A percentile compares a stretch with the other conserved stretches of the same genome.
Evolutionary conservation across 2,888 invertebrate genomes (phyloP).

Genomic region (Eristalis intricaria): DNA sequence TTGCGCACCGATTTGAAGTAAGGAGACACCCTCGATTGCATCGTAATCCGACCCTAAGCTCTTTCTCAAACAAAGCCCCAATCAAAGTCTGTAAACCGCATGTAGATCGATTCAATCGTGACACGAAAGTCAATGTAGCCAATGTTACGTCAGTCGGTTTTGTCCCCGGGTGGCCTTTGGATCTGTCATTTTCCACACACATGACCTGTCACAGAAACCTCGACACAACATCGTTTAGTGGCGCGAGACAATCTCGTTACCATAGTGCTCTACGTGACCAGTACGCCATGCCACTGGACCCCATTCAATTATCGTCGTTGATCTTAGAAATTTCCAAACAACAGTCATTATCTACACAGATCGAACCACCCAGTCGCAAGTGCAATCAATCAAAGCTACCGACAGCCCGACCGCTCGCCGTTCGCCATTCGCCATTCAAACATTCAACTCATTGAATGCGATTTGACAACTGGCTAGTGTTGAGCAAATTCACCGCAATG

Average conservation of each 20-base stretch:
- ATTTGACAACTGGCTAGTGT: slow-evolving; percentile 33
- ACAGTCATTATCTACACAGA: background rate
- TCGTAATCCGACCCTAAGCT: background rate
- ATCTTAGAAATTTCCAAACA: slow-evolving; percentile 7
- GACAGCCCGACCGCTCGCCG: background rate
- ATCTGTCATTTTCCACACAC: background rate
- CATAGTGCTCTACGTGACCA: background rate
- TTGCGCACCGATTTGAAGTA: too few species aligned
- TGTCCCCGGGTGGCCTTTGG: background rate
- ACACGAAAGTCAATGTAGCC: background rate
- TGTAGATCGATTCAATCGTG: background rate
- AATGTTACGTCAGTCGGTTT: background rate
- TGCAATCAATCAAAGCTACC: slow-evolving; percentile 39
- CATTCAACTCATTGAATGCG: slow-evolving; percentile 31
- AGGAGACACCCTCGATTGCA: background rate
- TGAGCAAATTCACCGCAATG: slow-evolving; percentile 18
- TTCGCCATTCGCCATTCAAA: slow-evolving; percentile 24
- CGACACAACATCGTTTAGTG: background rate
- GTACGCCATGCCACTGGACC: background rate
- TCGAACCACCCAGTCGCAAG: slow-evolving; percentile 25
- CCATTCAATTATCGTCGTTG: slow-evolving; percentile 6
- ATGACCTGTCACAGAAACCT: background rate
- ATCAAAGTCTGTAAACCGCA: background rate
- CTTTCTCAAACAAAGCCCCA: background rate
- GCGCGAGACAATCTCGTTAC: background rate